Conservation (phyloP, 2,113 vertebrate genomes). For the Melanerpes formicivorus region DNA sequence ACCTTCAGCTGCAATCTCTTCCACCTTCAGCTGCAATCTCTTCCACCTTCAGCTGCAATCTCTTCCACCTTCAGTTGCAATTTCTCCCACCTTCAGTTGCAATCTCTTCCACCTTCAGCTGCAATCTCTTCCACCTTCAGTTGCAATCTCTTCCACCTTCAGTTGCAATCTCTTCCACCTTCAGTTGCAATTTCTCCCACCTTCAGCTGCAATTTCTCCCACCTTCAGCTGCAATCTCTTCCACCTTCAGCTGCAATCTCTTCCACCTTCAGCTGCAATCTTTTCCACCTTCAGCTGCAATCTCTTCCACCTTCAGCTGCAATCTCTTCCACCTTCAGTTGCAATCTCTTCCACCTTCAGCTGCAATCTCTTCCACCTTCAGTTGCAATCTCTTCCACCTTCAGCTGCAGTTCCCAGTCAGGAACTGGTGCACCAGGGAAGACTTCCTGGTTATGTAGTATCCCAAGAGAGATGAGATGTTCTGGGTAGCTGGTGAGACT, state of each 20-base stretch:
- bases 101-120: neutral
- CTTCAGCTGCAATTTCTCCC: neutral
- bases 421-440: neutral
- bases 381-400: neutral
- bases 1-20: too few relatives aligned
- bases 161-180: neutral
- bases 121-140: neutral
- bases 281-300: too few relatives aligned
- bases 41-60: neutral
- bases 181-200: too few relatives aligned
- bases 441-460: fast-evolving
- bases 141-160: neutral
- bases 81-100: too few relatives aligned
- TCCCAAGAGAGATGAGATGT: neutral
- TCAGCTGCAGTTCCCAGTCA: too few relatives aligned
- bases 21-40: neutral
- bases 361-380: neutral
- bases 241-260: neutral
- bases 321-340: neutral
- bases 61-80: neutral
- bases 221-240: neutral
- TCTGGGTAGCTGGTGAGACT: neutral
- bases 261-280: neutral
- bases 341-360: too few relatives aligned
- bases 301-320: neutral